These are phyloP conservation scores for Alviniconcha marisindica DNA, from an alignment of 1,140 invertebrate species.

Conservation along the genomic window DNA sequence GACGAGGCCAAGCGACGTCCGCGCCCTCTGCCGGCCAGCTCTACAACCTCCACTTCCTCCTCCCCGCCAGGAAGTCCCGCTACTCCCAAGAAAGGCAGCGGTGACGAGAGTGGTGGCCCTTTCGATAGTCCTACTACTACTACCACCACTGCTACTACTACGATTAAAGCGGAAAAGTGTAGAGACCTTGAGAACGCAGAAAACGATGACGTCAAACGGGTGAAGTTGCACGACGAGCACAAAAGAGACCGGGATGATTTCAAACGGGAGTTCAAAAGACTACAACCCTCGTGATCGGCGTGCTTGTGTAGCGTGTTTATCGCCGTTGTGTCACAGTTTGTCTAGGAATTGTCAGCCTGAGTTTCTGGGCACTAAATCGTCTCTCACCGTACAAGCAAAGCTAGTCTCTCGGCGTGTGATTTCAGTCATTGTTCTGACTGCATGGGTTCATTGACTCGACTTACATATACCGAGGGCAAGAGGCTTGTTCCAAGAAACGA, in stretches of 20 bases:
- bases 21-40: constrained; percentile 51
- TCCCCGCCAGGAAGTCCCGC: constrained; percentile 20
- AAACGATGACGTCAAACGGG: constrained; percentile 9
- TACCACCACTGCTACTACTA: not conserved
- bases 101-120: constrained; percentile 27
- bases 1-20: constrained; percentile 78
- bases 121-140: constrained; percentile 2
- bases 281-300: constrained; percentile 23
- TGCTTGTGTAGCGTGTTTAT: too few relatives aligned
- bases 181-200: constrained; percentile 29
- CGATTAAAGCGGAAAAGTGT: constrained; percentile 24
- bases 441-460: too few relatives aligned
- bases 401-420: too few relatives aligned
- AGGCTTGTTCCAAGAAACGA: too few relatives aligned
- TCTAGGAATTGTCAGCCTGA: too few relatives aligned
- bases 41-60: constrained; percentile 43
- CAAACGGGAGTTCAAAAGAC: constrained; percentile 16
- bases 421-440: too few relatives aligned
- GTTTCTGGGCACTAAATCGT: too few relatives aligned
- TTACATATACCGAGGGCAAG: too few relatives aligned
- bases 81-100: constrained; percentile 31
- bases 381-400: too few relatives aligned
- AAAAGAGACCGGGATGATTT: constrained; percentile 27
- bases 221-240: not conserved
- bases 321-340: too few relatives aligned